Base-by-base conservation (phyloP, 2,113 vertebrate genomes). In the Herpailurus yagouaroundi region DNA sequence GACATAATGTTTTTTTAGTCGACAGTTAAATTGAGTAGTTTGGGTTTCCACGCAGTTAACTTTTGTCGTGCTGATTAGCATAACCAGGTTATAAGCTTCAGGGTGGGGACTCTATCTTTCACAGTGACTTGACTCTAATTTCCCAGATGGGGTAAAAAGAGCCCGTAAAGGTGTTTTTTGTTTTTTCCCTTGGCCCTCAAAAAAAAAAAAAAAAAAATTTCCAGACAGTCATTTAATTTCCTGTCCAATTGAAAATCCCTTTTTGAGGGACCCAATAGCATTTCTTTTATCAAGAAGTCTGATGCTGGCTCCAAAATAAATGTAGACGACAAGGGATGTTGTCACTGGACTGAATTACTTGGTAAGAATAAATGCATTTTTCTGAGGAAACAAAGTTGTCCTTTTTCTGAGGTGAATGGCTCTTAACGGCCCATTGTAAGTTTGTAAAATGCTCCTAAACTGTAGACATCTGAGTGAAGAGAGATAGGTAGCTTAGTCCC, bases 351-450 rank as follows among this genome's bases (percentile, higher is more conserved):
- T 84, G 69, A 96, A 21, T 96, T 96, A 89, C 91, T 76, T 48
- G 96, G 52, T 71, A 80, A 97, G 95, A 95, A 93, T 91, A 96
- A 92, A 89, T 84, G 87, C 31, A 33, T 91, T 97, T 98, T 92
- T 76, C 87, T 96, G 29, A 60, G 87, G 60, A 94, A 87, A 97
- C 95, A 96, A 55, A 87, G 85, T 97, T 98, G 82, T 93, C 76
- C 63, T 91, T 95, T 96, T 97, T 77, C 71, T 96, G 55, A 91
- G 73, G 66, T 89, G 76, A 97, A 64, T 93, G 55, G 84, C 79
- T 96, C 57, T 97, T 92, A 96, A 94, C 8, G 9, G 57, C 84
- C 80, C 81, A 90, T 95, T 97, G 93, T 96, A 57, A 83, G 41
- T 82, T 85, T 64, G 93, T 74, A 89, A 82, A 96, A 74, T 80